Conservation (phyloP, 2,888 invertebrate species). For the Mystacides longicornis region DNA sequence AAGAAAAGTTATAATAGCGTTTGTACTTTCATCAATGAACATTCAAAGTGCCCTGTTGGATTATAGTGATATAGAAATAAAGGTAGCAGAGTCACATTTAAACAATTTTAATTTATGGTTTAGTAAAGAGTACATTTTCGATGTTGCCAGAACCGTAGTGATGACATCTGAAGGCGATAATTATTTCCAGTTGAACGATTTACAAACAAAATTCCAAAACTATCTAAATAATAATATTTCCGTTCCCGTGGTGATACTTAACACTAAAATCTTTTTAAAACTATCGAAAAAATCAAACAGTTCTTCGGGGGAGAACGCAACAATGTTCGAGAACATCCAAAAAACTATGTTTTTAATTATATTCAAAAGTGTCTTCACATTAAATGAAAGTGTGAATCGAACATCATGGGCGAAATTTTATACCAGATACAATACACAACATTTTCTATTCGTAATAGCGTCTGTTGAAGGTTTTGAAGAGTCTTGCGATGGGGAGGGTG, state of each 20-base stretch:
- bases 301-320: background rate
- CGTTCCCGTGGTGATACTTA: background rate
- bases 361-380: constrained; percentile 7
- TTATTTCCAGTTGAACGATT: background rate
- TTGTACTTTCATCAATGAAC: too few species aligned
- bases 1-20: too few species aligned
- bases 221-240: background rate
- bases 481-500: background rate
- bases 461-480: background rate
- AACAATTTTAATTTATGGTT: too few species aligned
- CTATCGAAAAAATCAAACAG: background rate
- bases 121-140: background rate
- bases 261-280: background rate
- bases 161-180: background rate
- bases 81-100: too few species aligned
- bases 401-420: background rate
- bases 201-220: background rate
- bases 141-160: background rate
- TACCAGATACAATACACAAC: background rate
- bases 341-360: constrained; percentile 13
- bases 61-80: too few species aligned
- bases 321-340: background rate
- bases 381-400: constrained; percentile 2
- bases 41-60: too few species aligned
- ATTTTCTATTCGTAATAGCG: background rate